phyloP scores from a whole-genome alignment of 2,888 invertebrate genomes.

The Neria commutata region DNA sequence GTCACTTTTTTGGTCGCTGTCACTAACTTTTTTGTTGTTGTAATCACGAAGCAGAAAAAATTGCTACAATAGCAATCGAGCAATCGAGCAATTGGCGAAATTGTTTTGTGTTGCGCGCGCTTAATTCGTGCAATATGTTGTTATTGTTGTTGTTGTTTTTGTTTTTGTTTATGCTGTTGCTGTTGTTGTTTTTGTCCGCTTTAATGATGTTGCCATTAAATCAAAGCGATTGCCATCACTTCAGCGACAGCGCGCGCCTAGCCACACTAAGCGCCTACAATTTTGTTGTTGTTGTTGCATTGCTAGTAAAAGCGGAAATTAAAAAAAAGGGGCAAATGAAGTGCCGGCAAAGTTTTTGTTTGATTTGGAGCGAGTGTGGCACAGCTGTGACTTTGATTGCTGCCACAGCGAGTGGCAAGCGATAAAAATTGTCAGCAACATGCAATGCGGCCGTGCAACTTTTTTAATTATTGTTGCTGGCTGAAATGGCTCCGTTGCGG shows the following conservation, averaged over 20 bases:
- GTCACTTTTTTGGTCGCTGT: not conserved
- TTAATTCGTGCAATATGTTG: too few relatives aligned
- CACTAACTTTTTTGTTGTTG: not conserved
- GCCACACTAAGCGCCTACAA: too few relatives aligned
- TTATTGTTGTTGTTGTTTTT: not conserved
- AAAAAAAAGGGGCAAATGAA: not conserved
- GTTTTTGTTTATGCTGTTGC: not conserved
- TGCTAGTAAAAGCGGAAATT: not conserved
- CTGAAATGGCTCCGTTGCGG: too few relatives aligned
- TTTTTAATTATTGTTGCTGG: slow-evolving; percentile 56
- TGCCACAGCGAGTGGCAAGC: not conserved
- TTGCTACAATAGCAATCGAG: not conserved
- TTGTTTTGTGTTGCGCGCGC: not conserved
- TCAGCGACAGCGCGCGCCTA: not conserved
- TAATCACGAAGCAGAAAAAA: not conserved
- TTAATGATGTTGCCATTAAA: not conserved
- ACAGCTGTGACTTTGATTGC: not conserved
- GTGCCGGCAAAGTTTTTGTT: not conserved
- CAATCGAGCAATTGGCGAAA: not conserved
- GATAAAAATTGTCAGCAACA: slow-evolving; percentile 12
- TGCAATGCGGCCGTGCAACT: slow-evolving; percentile 34
- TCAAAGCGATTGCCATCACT: not conserved
- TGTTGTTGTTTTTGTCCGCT: not conserved
- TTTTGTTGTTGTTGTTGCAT: too few relatives aligned
- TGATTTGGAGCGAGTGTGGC: not conserved